Conservation (phyloP, 2,797 vertebrate species). For the Spatula versicolor region DNA sequence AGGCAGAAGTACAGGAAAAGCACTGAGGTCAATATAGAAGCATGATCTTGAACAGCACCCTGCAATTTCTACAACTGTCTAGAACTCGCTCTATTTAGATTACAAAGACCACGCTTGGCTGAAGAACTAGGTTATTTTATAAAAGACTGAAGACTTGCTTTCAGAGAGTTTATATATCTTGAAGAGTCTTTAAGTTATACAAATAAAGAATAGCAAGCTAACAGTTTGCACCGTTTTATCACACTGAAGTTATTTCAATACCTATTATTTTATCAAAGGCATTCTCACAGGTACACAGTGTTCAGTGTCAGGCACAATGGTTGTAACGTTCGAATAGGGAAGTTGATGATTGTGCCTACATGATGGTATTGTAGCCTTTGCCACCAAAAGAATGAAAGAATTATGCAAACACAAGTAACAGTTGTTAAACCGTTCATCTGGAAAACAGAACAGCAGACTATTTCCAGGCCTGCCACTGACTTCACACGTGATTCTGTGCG, state of each 20-base stretch:
- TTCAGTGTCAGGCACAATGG: neutral
- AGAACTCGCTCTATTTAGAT: neutral
- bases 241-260: neutral
- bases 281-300: neutral
- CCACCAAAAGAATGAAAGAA: neutral
- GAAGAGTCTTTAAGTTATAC: neutral
- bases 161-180: neutral
- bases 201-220: neutral
- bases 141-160: neutral
- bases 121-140: neutral
- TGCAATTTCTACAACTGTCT: neutral
- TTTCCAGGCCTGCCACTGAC: neutral
- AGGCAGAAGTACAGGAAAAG: neutral
- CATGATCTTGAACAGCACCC: fast-evolving
- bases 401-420: neutral
- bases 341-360: neutral
- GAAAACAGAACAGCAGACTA: neutral
- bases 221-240: neutral
- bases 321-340: neutral
- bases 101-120: neutral
- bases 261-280: neutral
- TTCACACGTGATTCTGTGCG: neutral
- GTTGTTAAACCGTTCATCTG: neutral
- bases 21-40: neutral
- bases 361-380: neutral